Base-by-base conservation (phyloP, 30 jellyfish, hydroid and myxozoan genomes). In the Nemopilema nomurai region DNA sequence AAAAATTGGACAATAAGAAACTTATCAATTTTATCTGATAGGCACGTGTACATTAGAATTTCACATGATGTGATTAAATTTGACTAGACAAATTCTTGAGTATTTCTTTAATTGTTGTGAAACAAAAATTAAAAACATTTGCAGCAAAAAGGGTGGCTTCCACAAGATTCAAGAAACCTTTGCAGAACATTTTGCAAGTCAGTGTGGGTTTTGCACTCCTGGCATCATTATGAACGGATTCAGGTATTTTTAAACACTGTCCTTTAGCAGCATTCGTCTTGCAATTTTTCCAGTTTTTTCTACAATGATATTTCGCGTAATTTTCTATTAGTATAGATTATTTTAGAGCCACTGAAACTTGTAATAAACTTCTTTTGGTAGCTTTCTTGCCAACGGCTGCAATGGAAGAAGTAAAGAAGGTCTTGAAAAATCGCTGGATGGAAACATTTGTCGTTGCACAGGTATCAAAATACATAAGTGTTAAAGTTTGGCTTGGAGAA, bases 201-300 rank as follows among this genome's bases (percentile, higher is more conserved):
- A 86, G 29, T 86, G 95, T 67, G 95, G 95, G 23, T 86, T 22
- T 73, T 86, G 95, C 33, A 86, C 95, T 16, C 95, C 95, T 9
- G 95, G 95, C 18, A 65, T 86, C 67, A 75, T 86, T 16, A 86
- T 86, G 95, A 86, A 77, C 67, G 95, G 95, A 4, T 76, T 64
- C 74, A 86, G 95, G 95, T 86, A 50, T 19, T 70, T 63, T 24
- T 22, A 19, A 23, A 18, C 13, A 3, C 57, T 41, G 13, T n/a
- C 57, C 6, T 6, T 6, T 41, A 41, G 57, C 6, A 41, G 57
- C 6, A 41, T 6, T 13, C 57, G 6, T 41, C 6, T 41, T 41
- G 57, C 13, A 6, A 41, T 3, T 13, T 41, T 41, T 41, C 6
- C 13, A 3, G 57, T n/a, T n/a, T n/a, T n/a, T n/a, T n/a, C n/a